phyloP scores from a whole-genome alignment of 2,888 invertebrate genomes.

The Oasisia sp. region DNA sequence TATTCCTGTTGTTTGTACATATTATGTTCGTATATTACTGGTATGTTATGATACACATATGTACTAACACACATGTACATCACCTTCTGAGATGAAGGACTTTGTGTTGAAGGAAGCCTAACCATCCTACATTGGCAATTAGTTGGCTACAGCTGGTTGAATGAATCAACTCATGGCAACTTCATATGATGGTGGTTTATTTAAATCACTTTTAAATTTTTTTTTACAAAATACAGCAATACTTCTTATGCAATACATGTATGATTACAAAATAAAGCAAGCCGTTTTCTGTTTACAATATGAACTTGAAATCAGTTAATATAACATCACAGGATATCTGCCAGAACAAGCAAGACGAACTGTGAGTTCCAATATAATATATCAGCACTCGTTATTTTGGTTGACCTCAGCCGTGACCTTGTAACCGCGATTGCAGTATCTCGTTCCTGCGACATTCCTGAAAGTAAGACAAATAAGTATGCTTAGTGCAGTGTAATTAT shows the following conservation, averaged over 20 bases:
- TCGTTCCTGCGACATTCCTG: slow-evolving; percentile 78
- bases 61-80: no score
- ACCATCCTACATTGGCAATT: no score
- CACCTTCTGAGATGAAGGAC: no score
- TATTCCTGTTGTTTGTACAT: no score
- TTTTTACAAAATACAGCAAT: neutral
- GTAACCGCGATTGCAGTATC: slow-evolving; percentile 65
- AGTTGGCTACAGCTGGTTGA: neutral
- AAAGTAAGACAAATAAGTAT: slow-evolving; percentile 37
- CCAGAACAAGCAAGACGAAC: neutral
- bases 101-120: no score
- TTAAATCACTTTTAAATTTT: neutral
- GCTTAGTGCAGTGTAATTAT: neutral
- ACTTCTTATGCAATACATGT: neutral
- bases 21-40: no score
- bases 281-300: neutral
- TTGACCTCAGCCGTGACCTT: slow-evolving; percentile 20
- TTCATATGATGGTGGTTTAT: neutral
- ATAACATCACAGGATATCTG: neutral
- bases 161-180: no score
- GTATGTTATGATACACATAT: no score
- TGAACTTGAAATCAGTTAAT: neutral
- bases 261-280: neutral
- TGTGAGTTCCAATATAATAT: neutral
- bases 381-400: neutral